Evolutionary conservation across 2,113 vertebrate genomes (phyloP).

Genomic region (Oreotrochilus melanogaster): DNA sequence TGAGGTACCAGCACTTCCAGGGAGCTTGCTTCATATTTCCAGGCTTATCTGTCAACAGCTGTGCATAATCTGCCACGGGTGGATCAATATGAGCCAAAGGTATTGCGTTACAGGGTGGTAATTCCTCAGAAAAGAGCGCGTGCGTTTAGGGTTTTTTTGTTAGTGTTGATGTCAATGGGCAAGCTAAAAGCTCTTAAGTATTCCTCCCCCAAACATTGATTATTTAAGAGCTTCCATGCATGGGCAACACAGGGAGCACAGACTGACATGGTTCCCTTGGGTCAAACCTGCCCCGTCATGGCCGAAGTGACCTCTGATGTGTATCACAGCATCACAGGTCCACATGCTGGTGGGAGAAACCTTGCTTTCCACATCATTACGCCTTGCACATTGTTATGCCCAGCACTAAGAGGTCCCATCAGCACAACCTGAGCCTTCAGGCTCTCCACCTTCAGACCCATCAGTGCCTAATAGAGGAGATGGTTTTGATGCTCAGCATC

Average conservation of each 20-base stretch:
- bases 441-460: not conserved
- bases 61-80: constrained; percentile 27
- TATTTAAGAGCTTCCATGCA: not conserved
- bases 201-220: not conserved
- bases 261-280: rapidly evolving
- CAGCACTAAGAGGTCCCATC: not conserved
- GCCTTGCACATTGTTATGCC: rapidly evolving
- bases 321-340: rapidly evolving
- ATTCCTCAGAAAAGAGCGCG: not conserved
- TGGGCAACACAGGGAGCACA: not conserved
- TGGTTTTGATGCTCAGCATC: not conserved
- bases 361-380: not conserved
- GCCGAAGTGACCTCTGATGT: not conserved
- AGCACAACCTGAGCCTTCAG: rapidly evolving
- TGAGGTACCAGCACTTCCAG: not conserved
- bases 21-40: constrained; percentile 46
- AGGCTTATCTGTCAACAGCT: constrained; percentile 44
- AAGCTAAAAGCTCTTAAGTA: constrained; percentile 22
- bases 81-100: constrained; percentile 18
- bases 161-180: not conserved
- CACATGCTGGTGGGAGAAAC: not conserved
- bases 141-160: not conserved
- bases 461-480: not conserved
- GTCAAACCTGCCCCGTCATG: rapidly evolving
- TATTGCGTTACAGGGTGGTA: constrained; percentile 11